Evolutionary conservation across 2,113 vertebrate genomes (phyloP), one percentile per base, ranked within the genome.

Genomic region (Pseudopipra pipra): DNA sequence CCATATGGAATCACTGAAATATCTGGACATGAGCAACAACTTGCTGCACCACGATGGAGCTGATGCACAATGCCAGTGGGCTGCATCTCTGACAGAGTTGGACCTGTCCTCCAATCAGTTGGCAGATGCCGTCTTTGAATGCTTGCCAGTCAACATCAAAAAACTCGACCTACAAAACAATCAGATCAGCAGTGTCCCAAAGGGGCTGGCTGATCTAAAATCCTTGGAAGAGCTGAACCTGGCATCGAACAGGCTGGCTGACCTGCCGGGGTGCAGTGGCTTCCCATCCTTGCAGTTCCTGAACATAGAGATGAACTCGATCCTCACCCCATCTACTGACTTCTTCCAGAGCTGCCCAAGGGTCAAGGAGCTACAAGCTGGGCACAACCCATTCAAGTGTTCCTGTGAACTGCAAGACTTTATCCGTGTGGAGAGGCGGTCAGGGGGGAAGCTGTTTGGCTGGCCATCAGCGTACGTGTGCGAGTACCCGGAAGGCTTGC

Each of bases 381-480:
- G 98, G 51, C 51, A 73, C 31, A 99, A 99, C 87, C 98, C 99
- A 3, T 99, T 99, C 67, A 97, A 94, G 49, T 99, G 99, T 33
- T 98, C 77, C 13, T 99, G 99, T 62, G 74, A 98, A 12, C 95
- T 99, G 63, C 98, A 96, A 59, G 74, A 79, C n/a, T 99, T 99
- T 18, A 83, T 98, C 54, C 85, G 20, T 5, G 90, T 97, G 43
- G 43, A 94, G 72, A 78, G 67, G 62, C 90, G 27, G 23, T 62
- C 80, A 4, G 75, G 92, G 6, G 71, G 98, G 31, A 82, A 87
- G 51, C 73, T 99, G 65, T 25, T 89, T 6, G 97, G 72, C 39
- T 99, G 99, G 99, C 99, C 99, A 3, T 75, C 31, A 3, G 94
- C 73, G 0, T 99, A 99, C 44, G 12, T 22, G 56, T 99, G 99